Base-by-base conservation (phyloP, 2,888 invertebrate genomes). In the Agrotis ipsilon region DNA sequence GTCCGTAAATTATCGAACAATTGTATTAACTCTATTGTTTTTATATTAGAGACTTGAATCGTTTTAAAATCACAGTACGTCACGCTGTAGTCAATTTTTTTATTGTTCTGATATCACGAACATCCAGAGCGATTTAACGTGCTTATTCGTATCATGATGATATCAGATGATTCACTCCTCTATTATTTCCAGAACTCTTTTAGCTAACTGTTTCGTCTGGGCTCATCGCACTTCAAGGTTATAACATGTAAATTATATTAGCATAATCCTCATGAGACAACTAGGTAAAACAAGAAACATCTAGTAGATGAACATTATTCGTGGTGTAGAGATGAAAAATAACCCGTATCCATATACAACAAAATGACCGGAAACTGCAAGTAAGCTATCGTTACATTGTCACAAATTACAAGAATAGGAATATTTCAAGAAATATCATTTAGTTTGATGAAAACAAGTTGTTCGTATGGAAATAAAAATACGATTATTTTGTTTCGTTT, bases 261-360 rank as follows among this genome's bases (percentile, higher is more conserved):
- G 9, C 27, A n/a, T 27, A 13, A n/a, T 27, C 5, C 5, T 6
- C 16, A 19, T 27, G 14, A 16, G 21, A 46, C 16, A 46, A 52
- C 32, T 32, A 13, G 13, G 21, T n/a, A 32, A 32, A 54, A 68
- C 27, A 18, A 45, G 18, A 49, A 66, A 69, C 49, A 49, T n/a
- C 39, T 24, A 4, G 2, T 9, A 16, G 39, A 6, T 39, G n/a
- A 11, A 32, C 14, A 14, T 21, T 5, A 21, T n/a, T 18, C 18
- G 9, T 9, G 58, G 5, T 14, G 2, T 16, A 24, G 7, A 27
- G 45, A 64, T 46, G n/a, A 46, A 66, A 67, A 18, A 19, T 66
- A 45, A 27, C 14, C 1, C 18, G 14, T 45, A 27, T 43, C 2
- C 5, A 3, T 3, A 66, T 21, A 19, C 5, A 19, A 66, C 43